Evolutionary conservation across 30 jellyfish, hydroid and myxozoan species (phyloP), one percentile per base, ranked within the genome.

Genomic region (Turritopsis dohrnii): DNA sequence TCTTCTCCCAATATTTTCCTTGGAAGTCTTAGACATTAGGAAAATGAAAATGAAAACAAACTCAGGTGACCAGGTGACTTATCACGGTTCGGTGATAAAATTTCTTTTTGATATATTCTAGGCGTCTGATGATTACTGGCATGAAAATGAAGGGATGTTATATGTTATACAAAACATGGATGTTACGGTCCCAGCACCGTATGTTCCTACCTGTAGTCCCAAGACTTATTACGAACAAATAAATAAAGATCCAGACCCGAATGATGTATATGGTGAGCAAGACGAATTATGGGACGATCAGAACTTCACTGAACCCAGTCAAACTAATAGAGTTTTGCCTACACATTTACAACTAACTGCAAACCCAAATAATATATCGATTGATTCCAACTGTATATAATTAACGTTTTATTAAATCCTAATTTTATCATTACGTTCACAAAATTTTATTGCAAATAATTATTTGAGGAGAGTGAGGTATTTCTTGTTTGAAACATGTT

Each of bases 141-240:
- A 80, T 26, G 92, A 88, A n/a, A 96, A 91, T 28, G 91, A 85
- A 52, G 95, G 96, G 29, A 80, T 89, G 28, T 76, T 95, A 20
- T 93, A 80, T 76, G 88, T 72, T 30, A 86, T 93, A 28, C 75
- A 72, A 24, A 82, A 83, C 24, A 88, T 93, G 79, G 81, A 93
- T 79, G 93, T 84, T 54, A 52, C 84, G 21, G 83, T 83, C 8
- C 96, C 96, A 28, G 81, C 89, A 0, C 80, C 89, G 0, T 52
- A 60, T 41, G 84, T 89, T 41, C 98, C 98, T 16, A 74, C 74
- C 1, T 88, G 96, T 88, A 87, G 96, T 79, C 88, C 98, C 16
- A 81, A 81, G 65, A 88, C 81, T 28, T 81, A 79, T 72, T 77
- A 88, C 27, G 52, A 75, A 18, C 60, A 87, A 24, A 71, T 77